phyloP scores from a whole-genome alignment of 2,113 vertebrate genomes.

The Conger conger region DNA sequence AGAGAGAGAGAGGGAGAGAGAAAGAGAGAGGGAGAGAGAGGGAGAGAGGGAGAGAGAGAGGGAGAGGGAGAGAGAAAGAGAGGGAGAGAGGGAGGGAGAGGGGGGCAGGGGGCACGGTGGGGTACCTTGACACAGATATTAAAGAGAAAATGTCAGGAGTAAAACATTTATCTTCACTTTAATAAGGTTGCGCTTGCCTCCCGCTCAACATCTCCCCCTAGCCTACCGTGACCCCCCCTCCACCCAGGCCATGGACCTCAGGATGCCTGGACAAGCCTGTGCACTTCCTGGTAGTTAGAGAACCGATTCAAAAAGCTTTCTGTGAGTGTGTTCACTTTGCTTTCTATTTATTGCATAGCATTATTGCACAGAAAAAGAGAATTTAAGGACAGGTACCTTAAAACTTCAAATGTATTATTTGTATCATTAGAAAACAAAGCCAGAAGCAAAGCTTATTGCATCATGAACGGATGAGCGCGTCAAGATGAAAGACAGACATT shows the following conservation, averaged over 20 bases:
- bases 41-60: neutral
- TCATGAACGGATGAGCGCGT: neutral
- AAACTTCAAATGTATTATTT: too few relatives aligned
- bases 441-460: neutral
- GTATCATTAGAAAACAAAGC: too few relatives aligned
- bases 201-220: too few relatives aligned
- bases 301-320: too few relatives aligned
- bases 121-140: neutral
- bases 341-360: too few relatives aligned
- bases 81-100: constrained; percentile 5
- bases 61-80: neutral
- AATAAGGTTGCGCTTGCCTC: constrained; percentile 45
- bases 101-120: neutral
- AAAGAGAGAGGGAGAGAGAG: constrained; percentile 20
- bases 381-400: too few relatives aligned
- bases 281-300: too few relatives aligned
- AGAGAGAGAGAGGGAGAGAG: neutral
- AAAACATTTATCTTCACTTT: constrained; percentile 32
- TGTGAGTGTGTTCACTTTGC: too few relatives aligned
- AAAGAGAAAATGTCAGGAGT: constrained; percentile 28
- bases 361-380: neutral
- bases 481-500: neutral
- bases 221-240: too few relatives aligned
- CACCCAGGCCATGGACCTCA: constrained; percentile 20
- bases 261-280: constrained; percentile 18